Conservation (phyloP, 2,113 vertebrate species). For the Notarius quadriscutis region DNA sequence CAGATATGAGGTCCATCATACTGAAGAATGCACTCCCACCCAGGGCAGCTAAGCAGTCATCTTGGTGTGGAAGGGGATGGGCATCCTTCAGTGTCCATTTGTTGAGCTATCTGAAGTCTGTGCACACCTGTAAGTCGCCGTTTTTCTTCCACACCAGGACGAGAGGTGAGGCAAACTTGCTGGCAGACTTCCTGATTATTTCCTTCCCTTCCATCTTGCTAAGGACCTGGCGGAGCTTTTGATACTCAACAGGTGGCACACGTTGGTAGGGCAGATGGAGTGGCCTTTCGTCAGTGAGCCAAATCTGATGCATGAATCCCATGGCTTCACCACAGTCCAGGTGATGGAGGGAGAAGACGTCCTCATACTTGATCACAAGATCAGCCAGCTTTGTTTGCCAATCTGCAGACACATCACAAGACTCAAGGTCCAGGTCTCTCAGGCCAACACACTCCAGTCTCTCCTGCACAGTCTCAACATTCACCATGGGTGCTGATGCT, state of each 20-base stretch:
- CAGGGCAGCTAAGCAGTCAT: neutral
- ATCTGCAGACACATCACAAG: neutral
- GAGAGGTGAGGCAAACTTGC: neutral
- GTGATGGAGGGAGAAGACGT: neutral
- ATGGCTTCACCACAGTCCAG: neutral
- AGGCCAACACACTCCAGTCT: neutral
- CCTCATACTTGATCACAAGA: neutral
- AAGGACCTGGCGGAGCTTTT: neutral
- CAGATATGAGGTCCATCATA: neutral
- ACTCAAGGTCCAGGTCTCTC: no score
- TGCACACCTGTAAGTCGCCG: neutral
- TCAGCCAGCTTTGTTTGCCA: neutral
- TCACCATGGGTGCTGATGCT: no score
- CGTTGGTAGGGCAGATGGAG: neutral
- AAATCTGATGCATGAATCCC: neutral
- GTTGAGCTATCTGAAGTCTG: slow-evolving; percentile 5
- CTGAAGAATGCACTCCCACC: neutral
- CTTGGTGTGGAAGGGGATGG: neutral
- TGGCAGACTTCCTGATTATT: neutral
- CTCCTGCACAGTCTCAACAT: neutral
- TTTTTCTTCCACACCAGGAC: slow-evolving; percentile 10
- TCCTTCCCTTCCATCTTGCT: slow-evolving; percentile 1
- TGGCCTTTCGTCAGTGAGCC: neutral
- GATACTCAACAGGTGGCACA: neutral
- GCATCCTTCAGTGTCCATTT: slow-evolving; percentile 5